Conservation (phyloP, 2,113 vertebrate species). For the Nothoprocta perdicaria region DNA sequence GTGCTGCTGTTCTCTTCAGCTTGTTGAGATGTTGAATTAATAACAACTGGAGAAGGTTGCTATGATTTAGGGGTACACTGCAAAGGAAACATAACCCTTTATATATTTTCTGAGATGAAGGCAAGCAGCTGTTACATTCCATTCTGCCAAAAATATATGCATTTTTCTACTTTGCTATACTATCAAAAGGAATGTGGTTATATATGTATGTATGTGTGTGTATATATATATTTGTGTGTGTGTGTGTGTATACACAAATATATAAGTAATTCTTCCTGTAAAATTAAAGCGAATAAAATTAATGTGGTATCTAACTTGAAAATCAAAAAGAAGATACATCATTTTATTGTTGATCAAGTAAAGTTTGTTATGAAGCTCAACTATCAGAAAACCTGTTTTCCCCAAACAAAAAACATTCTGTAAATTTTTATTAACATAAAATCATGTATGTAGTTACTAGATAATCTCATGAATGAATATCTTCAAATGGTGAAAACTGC, state of each 20-base stretch:
- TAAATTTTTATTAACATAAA: background rate
- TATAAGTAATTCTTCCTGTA: background rate
- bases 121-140: constrained; percentile 74
- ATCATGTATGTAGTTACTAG: background rate
- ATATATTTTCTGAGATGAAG: constrained; percentile 32
- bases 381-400: rapidly evolving
- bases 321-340: rapidly evolving
- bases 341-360: background rate
- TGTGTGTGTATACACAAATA: background rate
- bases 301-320: background rate
- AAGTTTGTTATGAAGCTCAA: background rate
- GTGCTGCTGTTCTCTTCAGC: constrained; percentile 79
- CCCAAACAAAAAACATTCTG: background rate
- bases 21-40: constrained; percentile 77
- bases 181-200: background rate
- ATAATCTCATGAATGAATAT: background rate
- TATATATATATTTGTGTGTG: background rate
- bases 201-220: background rate
- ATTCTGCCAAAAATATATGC: background rate
- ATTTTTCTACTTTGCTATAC: background rate
- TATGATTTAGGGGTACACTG: constrained; percentile 72
- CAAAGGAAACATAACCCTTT: constrained; percentile 66
- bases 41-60: constrained; percentile 74
- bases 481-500: rapidly evolving
- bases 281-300: background rate